A percentile compares a stretch with the other conserved stretches of the same genome.
These are phyloP conservation scores for Sylvilagus floridanus DNA, from an alignment of 2,797 vertebrate genomes.

Conservation along the genomic window DNA sequence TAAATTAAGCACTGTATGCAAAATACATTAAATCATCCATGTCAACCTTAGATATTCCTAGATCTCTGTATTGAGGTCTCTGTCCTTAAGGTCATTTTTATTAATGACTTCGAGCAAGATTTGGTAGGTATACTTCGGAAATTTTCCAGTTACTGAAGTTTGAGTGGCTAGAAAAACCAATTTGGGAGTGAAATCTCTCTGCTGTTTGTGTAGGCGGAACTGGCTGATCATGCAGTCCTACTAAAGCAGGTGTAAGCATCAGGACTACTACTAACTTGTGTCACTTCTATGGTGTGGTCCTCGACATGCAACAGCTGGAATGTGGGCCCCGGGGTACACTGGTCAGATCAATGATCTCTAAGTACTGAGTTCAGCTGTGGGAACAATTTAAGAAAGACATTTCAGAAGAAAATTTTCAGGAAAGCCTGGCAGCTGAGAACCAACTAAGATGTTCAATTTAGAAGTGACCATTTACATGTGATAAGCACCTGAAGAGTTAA, in stretches of 20 bases:
- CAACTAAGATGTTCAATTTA: neutral
- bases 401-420: constrained; percentile 40
- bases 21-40: neutral
- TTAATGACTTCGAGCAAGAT: neutral
- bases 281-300: neutral
- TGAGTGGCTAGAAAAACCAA: neutral
- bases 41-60: neutral
- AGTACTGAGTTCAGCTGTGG: neutral
- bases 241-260: neutral
- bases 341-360: neutral
- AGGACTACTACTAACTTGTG: neutral
- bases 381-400: neutral
- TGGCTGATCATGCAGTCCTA: neutral
- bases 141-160: constrained; percentile 10
- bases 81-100: neutral
- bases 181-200: neutral
- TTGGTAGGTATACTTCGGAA: neutral
- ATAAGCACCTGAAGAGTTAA: neutral
- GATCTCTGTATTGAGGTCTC: neutral
- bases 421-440: neutral
- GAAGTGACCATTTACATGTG: neutral
- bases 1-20: neutral
- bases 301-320: neutral
- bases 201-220: neutral
- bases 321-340: neutral